Conservation (phyloP, 2,113 vertebrate genomes). For the Siphamia tubifer region DNA sequence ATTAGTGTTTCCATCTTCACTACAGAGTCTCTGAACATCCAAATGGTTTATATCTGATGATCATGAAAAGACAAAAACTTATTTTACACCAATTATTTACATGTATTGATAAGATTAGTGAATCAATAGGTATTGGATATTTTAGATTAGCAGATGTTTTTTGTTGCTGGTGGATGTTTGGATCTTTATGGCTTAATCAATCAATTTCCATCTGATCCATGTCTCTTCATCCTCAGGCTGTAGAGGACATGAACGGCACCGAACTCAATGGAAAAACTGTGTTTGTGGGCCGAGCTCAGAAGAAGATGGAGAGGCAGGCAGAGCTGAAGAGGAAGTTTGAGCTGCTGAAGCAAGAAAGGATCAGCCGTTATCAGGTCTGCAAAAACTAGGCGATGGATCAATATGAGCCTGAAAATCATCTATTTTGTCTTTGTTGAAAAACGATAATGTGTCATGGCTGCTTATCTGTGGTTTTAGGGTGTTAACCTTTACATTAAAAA, state of each 20-base stretch:
- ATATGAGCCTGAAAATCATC: neutral
- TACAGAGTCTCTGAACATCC: too few species aligned
- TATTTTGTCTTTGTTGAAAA: neutral
- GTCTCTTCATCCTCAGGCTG: slow-evolving; percentile 80
- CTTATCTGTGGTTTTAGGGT: slow-evolving; percentile 79
- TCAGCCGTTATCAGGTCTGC: slow-evolving; percentile 95
- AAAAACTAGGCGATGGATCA: neutral
- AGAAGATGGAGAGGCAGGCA: slow-evolving; percentile 97
- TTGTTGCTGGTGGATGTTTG: too few species aligned
- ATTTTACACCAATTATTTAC: too few species aligned
- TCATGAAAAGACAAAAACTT: too few species aligned
- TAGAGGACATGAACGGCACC: slow-evolving; percentile 98
- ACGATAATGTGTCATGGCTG: neutral
- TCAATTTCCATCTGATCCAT: neutral
- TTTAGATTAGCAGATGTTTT: too few species aligned
- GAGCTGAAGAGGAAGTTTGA: slow-evolving; percentile 97
- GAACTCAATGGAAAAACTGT: slow-evolving; percentile 93
- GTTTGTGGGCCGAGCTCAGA: slow-evolving; percentile 97
- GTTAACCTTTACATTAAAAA: slow-evolving; percentile 99
- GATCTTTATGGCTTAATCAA: too few species aligned
- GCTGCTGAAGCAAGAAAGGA: slow-evolving; percentile 95
- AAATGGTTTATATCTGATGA: too few species aligned
- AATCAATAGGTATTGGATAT: too few species aligned
- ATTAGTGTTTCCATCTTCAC: too few species aligned
- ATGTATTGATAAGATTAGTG: too few species aligned